These are phyloP conservation scores for Bombus polaris DNA, from an alignment of 1,140 invertebrate genomes.

Conservation along the genomic window DNA sequence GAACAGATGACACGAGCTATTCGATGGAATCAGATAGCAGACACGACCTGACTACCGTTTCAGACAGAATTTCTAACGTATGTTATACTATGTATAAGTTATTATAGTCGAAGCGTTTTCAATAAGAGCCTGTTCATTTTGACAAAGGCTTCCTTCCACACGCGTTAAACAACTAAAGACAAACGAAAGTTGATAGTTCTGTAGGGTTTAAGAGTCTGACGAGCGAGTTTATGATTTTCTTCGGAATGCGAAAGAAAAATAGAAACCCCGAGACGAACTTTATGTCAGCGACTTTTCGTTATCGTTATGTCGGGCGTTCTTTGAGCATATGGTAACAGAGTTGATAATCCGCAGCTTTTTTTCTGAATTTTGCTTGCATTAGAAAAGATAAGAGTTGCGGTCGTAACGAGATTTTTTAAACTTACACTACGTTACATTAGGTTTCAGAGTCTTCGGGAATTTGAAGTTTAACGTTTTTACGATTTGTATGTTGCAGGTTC, in stretches of 20 bases:
- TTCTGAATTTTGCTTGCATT: not conserved
- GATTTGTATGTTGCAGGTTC: slow-evolving; percentile 68
- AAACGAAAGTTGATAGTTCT: too few species aligned
- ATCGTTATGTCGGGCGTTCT: not conserved
- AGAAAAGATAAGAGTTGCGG: too few species aligned
- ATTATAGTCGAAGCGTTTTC: too few species aligned
- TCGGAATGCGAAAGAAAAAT: not conserved
- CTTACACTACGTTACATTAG: not conserved
- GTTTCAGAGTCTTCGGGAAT: not conserved
- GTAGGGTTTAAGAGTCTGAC: too few species aligned
- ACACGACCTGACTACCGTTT: not conserved
- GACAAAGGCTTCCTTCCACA: too few species aligned
- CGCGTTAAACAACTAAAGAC: accelerated
- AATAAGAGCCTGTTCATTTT: too few species aligned
- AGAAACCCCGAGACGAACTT: not conserved
- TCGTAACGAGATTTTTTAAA: not conserved
- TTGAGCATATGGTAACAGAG: not conserved
- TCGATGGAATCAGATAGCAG: not conserved
- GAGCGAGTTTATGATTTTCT: too few species aligned
- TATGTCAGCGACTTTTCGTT: not conserved
- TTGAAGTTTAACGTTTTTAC: not conserved
- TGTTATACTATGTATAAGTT: too few species aligned
- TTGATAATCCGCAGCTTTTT: too few species aligned
- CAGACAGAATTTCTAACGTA: not conserved
- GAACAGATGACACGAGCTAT: not conserved